phyloP scores from a whole-genome alignment of 2,113 vertebrate species.

The Pagrus major region DNA sequence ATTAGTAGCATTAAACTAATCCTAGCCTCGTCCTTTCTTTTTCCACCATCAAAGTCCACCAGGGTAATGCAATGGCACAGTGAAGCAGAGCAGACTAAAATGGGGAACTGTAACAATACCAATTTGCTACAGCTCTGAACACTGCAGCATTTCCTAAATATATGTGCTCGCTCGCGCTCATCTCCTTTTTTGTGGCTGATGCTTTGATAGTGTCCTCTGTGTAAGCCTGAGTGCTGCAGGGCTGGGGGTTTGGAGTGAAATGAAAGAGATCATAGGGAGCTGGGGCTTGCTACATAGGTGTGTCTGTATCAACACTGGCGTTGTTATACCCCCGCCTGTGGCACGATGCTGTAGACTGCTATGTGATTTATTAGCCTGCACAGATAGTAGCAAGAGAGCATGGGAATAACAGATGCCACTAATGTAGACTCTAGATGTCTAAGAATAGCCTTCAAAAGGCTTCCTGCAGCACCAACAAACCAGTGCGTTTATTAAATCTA shows the following conservation, averaged over 20 bases:
- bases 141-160: constrained; percentile 70
- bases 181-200: constrained; percentile 45
- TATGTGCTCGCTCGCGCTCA: constrained; percentile 42
- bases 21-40: constrained; percentile 61
- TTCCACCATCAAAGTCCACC: constrained; percentile 69
- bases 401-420: constrained; percentile 65
- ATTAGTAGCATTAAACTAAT: constrained; percentile 81
- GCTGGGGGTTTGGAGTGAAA: constrained; percentile 66
- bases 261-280: constrained; percentile 67
- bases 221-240: constrained; percentile 66
- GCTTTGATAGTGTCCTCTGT: constrained; percentile 72
- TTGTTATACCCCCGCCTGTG: constrained; percentile 58
- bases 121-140: constrained; percentile 67
- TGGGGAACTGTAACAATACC: constrained; percentile 59
- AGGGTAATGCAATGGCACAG: constrained; percentile 61
- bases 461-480: constrained; percentile 34
- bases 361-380: constrained; percentile 70
- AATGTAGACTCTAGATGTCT: constrained; percentile 61
- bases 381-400: constrained; percentile 46
- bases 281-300: constrained; percentile 64
- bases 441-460: constrained; percentile 61
- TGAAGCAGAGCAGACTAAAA: constrained; percentile 64
- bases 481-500: constrained; percentile 51
- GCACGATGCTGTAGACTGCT: constrained; percentile 53
- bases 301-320: constrained; percentile 59